These are phyloP conservation scores for Lasioglossum baleicum DNA, from an alignment of 1,140 invertebrate genomes.

Conservation along the genomic window DNA sequence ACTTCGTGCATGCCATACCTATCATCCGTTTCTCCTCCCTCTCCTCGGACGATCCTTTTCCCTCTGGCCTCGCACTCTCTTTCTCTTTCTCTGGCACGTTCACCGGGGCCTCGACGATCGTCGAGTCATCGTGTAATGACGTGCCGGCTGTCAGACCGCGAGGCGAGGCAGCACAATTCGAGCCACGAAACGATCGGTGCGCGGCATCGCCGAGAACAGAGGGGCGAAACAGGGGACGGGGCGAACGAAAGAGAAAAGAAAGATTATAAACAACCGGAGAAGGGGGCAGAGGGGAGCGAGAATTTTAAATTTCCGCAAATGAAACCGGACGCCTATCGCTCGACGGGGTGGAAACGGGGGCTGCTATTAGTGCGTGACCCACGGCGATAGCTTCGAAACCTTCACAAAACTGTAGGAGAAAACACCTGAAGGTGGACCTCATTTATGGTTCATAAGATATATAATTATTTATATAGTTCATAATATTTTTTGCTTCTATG, in stretches of 20 bases:
- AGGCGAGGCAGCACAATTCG: slow-evolving; percentile 55
- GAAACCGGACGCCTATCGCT: no score
- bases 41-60: slow-evolving; percentile 37
- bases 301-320: not conserved
- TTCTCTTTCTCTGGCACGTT: slow-evolving; percentile 39
- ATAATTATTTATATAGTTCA: no score
- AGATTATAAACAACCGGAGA: not conserved
- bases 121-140: slow-evolving; percentile 79
- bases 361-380: no score
- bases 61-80: slow-evolving; percentile 51
- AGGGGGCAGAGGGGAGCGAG: not conserved
- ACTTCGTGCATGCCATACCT: slow-evolving; percentile 43
- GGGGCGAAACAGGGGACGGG: not conserved
- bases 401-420: no score
- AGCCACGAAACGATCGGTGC: slow-evolving; percentile 59
- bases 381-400: no score
- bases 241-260: not conserved
- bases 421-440: no score
- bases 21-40: slow-evolving; percentile 37
- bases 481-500: no score
- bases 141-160: slow-evolving; percentile 74
- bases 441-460: no score
- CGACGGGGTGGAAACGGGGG: no score
- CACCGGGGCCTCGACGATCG: slow-evolving; percentile 55
- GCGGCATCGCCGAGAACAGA: slow-evolving; percentile 54